Percentiles rank a stretch among this genome's conserved stretches.
Conservation (phyloP, 2,113 vertebrate species). For the Puntigrus tetrazona region DNA sequence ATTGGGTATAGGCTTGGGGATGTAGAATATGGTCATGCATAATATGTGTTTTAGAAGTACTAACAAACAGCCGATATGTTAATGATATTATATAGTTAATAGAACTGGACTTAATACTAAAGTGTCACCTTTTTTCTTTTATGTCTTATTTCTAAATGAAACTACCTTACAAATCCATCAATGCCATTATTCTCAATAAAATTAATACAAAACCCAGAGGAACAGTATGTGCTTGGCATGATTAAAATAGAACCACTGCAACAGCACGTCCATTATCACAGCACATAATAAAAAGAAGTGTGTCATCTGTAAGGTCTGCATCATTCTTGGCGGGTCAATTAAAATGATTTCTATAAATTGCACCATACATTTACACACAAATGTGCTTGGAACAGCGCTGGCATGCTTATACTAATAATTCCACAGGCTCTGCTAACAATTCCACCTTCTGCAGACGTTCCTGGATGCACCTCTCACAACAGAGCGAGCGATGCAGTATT, state of each 20-base stretch:
- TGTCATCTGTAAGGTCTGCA: conserved; percentile 31
- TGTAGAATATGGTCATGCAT: too few species aligned
- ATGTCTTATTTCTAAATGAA: background rate
- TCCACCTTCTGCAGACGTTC: background rate
- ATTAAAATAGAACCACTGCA: background rate
- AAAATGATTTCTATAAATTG: conserved; percentile 48
- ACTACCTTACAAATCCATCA: background rate
- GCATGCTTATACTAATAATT: conserved; percentile 13
- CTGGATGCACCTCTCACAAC: background rate
- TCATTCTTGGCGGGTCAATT: conserved; percentile 60
- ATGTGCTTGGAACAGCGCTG: background rate
- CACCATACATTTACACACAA: conserved; percentile 31
- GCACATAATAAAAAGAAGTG: conserved; percentile 32
- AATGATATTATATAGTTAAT: too few species aligned
- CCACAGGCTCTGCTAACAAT: background rate
- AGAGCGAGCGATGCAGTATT: background rate
- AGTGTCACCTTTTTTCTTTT: background rate
- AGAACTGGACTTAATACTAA: too few species aligned
- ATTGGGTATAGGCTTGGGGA: too few species aligned
- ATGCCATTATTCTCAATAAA: background rate
- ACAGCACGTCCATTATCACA: conserved; percentile 51
- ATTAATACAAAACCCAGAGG: background rate
- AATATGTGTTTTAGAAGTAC: too few species aligned
- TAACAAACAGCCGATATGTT: too few species aligned
- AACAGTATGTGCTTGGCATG: background rate